Conservation (phyloP, 2,113 vertebrate species). For the Gorsachius goisagi region DNA sequence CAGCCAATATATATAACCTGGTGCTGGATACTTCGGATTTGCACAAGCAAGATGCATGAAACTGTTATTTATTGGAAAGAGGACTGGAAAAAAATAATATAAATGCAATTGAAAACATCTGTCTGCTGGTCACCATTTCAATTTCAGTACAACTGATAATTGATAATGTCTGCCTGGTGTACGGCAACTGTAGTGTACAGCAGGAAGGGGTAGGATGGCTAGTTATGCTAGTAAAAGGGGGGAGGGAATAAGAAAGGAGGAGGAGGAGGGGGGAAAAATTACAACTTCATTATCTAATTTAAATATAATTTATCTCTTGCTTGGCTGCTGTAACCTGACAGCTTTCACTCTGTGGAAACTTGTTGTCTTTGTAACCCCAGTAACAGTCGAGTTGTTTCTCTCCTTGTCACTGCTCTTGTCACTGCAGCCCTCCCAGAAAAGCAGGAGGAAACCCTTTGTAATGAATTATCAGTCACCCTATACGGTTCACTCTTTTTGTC, state of each 20-base stretch:
- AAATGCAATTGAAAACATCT: neutral
- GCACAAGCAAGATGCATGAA: fast-evolving
- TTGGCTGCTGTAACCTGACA: neutral
- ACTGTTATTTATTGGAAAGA: neutral
- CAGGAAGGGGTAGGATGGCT: neutral
- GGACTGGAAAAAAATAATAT: neutral
- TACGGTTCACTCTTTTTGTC: neutral
- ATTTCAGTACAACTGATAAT: neutral
- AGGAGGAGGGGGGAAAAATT: neutral
- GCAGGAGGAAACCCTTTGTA: neutral
- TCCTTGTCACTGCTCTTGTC: fast-evolving
- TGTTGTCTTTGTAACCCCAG: neutral
- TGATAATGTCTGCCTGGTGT: neutral
- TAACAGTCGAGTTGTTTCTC: neutral
- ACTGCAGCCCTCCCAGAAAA: neutral
- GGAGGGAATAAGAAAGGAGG: neutral
- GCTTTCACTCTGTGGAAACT: neutral
- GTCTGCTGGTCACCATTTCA: neutral
- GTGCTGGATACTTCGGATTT: neutral
- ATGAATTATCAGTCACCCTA: neutral
- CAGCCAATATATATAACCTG: neutral
- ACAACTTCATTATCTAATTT: neutral
- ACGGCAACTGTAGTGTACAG: neutral
- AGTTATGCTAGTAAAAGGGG: neutral
- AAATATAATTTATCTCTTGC: neutral